Conservation (phyloP, 2,888 invertebrate genomes). For the Thecophora atra region DNA sequence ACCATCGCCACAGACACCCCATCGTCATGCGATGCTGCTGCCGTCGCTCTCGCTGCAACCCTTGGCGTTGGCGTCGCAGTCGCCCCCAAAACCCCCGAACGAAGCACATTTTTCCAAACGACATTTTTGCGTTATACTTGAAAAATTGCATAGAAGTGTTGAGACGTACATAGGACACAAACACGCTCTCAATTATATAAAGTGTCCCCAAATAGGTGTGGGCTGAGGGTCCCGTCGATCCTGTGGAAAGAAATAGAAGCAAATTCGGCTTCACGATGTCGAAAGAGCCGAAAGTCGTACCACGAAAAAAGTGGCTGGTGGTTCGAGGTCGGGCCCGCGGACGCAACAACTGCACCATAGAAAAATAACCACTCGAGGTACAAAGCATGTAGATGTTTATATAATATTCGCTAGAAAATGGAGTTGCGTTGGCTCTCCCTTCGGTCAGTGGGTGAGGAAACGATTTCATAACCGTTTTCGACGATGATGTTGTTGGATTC, state of each 20-base stretch:
- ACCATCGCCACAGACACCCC: constrained; percentile 18
- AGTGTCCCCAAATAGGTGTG: not conserved
- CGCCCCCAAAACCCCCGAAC: constrained; percentile 46
- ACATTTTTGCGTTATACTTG: constrained; percentile 54
- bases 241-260: constrained; percentile 41
- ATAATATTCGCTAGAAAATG: too few relatives aligned
- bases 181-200: not conserved
- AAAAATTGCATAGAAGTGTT: constrained; percentile 40
- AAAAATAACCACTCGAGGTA: too few relatives aligned
- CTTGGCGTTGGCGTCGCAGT: not conserved
- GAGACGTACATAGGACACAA: constrained; percentile 8
- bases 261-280: constrained; percentile 54
- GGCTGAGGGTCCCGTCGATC: constrained; percentile 16
- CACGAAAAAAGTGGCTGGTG: not conserved
- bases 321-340: too few relatives aligned
- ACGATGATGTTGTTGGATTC: constrained; percentile 28
- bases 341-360: too few relatives aligned
- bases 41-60: constrained; percentile 9
- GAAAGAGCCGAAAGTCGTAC: not conserved
- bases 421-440: not conserved
- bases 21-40: not conserved
- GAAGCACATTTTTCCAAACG: constrained; percentile 57
- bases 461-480: constrained; percentile 29
- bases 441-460: not conserved
- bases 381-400: too few relatives aligned